These are phyloP conservation scores for Sogatella furcifera DNA, from an alignment of 1,140 invertebrate species.

Conservation along the genomic window DNA sequence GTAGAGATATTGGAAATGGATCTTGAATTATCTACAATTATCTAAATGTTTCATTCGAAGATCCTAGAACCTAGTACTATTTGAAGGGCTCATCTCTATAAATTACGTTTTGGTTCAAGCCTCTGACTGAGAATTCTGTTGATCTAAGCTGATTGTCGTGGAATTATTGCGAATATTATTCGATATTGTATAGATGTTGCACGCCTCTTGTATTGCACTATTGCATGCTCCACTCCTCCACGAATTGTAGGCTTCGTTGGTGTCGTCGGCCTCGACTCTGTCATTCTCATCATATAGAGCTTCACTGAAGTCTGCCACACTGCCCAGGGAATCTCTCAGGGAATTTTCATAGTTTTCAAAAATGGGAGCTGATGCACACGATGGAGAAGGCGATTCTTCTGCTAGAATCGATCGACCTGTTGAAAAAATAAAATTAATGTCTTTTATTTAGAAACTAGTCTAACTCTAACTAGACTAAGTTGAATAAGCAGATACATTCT, in stretches of 20 bases:
- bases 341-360: conserved; percentile 15
- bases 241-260: not conserved
- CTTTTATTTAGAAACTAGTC: too few relatives aligned
- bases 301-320: conserved; percentile 5
- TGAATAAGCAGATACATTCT: too few relatives aligned
- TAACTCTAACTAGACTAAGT: too few relatives aligned
- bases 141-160: too few relatives aligned
- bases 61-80: too few relatives aligned
- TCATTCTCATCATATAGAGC: not conserved
- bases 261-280: not conserved
- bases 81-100: too few relatives aligned
- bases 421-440: not conserved
- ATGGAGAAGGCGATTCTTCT: not conserved
- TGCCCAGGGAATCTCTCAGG: not conserved
- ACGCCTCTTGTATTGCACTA: conserved; percentile 11
- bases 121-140: too few relatives aligned
- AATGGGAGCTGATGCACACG: not conserved
- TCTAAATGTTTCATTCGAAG: too few relatives aligned
- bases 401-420: conserved; percentile 7
- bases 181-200: not conserved
- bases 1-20: too few relatives aligned
- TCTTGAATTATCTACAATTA: too few relatives aligned
- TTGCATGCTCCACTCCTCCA: conserved; percentile 9
- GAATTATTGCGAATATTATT: not conserved
- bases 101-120: too few relatives aligned